Conservation (phyloP, 2,113 vertebrate genomes). For the Rhynchopsitta pachyrhyncha region DNA sequence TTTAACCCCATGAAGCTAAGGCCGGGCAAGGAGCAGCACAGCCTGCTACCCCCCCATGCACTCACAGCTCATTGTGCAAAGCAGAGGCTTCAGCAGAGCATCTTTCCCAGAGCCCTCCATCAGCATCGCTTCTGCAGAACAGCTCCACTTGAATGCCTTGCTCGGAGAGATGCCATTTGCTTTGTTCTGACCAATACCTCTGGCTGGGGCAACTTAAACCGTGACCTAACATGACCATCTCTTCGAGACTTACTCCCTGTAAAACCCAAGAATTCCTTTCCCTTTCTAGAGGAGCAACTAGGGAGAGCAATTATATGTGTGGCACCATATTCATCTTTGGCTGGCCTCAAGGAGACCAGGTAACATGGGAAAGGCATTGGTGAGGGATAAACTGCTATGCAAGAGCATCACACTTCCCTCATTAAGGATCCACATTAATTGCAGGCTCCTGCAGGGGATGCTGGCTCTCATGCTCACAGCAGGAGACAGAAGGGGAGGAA, state of each 20-base stretch:
- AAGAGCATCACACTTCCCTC: not conserved
- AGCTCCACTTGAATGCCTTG: not conserved
- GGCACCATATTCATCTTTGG: not conserved
- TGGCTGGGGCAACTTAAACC: not conserved
- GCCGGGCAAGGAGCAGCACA: not conserved
- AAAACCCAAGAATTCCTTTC: not conserved
- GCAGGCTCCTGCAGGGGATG: not conserved
- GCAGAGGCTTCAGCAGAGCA: not conserved
- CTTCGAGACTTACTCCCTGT: not conserved
- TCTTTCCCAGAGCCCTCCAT: not conserved
- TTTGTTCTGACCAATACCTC: not conserved
- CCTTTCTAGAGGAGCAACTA: not conserved
- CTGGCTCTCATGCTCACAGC: not conserved
- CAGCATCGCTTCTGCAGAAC: not conserved
- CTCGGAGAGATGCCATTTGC: not conserved
- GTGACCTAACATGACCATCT: accelerated
- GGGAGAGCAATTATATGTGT: not conserved
- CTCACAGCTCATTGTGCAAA: not conserved
- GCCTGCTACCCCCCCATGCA: accelerated
- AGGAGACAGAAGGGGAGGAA: not conserved
- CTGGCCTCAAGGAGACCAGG: not conserved
- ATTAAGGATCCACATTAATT: not conserved
- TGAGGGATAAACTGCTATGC: not conserved
- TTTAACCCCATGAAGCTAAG: not conserved
- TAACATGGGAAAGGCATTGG: not conserved